Evolutionary conservation across 2,888 invertebrate genomes (phyloP).

Genomic region (Noctuana brunneofusca): DNA sequence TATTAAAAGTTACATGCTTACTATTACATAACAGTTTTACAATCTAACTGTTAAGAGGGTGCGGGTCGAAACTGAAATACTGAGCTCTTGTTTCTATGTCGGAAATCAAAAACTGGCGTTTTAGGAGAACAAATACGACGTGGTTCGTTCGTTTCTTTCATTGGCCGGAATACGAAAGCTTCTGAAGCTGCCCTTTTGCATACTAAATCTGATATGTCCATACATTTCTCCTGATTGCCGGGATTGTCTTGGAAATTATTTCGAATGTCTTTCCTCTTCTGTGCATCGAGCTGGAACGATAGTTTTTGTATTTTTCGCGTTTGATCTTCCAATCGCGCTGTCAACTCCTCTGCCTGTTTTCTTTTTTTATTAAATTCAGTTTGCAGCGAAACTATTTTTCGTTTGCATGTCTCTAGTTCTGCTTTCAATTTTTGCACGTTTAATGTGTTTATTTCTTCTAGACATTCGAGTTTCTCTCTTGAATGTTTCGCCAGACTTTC

Average conservation of each 20-base stretch:
- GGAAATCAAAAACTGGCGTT: slow-evolving; percentile 74
- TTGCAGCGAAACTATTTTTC: slow-evolving; percentile 71
- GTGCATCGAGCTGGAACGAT: slow-evolving; percentile 70
- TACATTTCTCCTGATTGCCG: slow-evolving; percentile 62
- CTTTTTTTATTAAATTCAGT: slow-evolving; percentile 70
- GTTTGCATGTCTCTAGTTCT: slow-evolving; percentile 73
- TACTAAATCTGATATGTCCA: slow-evolving; percentile 73
- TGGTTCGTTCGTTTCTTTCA: slow-evolving; percentile 60
- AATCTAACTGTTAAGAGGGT: slow-evolving; percentile 49
- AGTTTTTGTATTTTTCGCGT: slow-evolving; percentile 74
- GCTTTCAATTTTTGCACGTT: slow-evolving; percentile 75
- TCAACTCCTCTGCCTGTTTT: slow-evolving; percentile 72
- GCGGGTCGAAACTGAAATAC: slow-evolving; percentile 69
- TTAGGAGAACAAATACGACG: slow-evolving; percentile 63
- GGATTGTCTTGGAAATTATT: slow-evolving; percentile 53
- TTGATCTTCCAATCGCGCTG: slow-evolving; percentile 71
- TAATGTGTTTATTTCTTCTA: slow-evolving; percentile 72
- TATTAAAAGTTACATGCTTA: slow-evolving; percentile 33
- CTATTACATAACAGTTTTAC: not conserved
- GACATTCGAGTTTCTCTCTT: slow-evolving; percentile 70
- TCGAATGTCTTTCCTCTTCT: slow-evolving; percentile 68
- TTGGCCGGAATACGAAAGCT: slow-evolving; percentile 68
- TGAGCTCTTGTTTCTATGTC: slow-evolving; percentile 53
- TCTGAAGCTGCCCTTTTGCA: slow-evolving; percentile 62
- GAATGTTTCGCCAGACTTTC: slow-evolving; percentile 75